Evolutionary conservation across 1,140 invertebrate genomes (phyloP), one percentile per base, ranked within the genome.

Genomic region (Brachionus angularis): DNA sequence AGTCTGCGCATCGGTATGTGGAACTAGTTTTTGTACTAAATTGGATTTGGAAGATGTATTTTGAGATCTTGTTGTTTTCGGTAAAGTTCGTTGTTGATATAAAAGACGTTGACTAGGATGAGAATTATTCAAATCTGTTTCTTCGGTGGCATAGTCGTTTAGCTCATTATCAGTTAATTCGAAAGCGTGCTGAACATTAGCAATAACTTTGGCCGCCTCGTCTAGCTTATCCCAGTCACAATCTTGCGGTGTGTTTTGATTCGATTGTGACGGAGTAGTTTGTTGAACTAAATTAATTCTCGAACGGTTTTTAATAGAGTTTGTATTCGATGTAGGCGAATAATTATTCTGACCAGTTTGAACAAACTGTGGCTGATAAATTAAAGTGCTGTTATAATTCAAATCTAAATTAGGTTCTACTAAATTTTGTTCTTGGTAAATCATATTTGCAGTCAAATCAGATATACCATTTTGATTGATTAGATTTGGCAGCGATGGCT

Each of bases 161-260:
- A 31, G 3, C 12, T 39, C 18, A 7, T 53, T 55, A 50, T 70
- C 49, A 25, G 53, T 58, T 23, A 58, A 14, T 58, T 58, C 53
- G 27, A 58, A 58, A 1, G 53, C 89, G 78, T 91, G 90, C 76
- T 93, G 91, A 39, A 93, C 91, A 79, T 91, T 92, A 3, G 91
- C 91, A 8, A 96, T 84, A 5, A 93, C 91, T 76, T 94, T 91
- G 7, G 91, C 91, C 78, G 95, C 91, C 76, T 95, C 91, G 53
- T 58, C 53, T 55, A 95, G 78, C 76, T 93, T 91, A 81, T 96
- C 91, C 93, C 93, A 96, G 80, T 96, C 91, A 76, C 85, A 82
- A 75, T 86, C 86, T 76, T 83, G 84, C 44, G 84, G 76, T 8
- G 83, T 84, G 74, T 85, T 81, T 25, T 84, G 79, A 80, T 83